Base-by-base conservation (phyloP, 2,888 invertebrate genomes). In the Hypercompe scribonia region DNA sequence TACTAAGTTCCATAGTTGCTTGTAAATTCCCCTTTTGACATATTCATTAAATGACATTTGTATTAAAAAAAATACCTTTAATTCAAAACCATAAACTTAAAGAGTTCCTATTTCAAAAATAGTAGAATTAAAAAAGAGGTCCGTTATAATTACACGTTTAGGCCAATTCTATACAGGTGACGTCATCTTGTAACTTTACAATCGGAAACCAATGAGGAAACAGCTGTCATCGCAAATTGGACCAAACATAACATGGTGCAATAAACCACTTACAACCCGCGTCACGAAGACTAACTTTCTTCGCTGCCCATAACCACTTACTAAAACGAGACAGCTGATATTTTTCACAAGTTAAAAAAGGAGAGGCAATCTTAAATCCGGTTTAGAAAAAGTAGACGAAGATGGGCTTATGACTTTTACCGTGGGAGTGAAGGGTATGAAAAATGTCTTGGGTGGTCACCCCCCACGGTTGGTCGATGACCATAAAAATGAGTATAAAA, bases 401-500 rank as follows among this genome's bases (percentile, higher is more conserved):
- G 94, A 94, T 85, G 87, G 90, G 74, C 76, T 84, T 91, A 95
- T 86, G 73, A 21, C 69, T 36, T 61, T 77, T 33, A 39, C 24
- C 39, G 68, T 76, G 70, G 54, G 91, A 83, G 86, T 71, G 91
- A 94, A 85, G 84, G 91, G 83, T 88, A 91, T 75, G 80, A 58
- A 80, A 78, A 77, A 79, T 91, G 76, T 90, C 92, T 89, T 95
- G 96, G 95, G 95, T 95, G 96, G 95, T 92, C 96, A 96, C 96
- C 96, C 96, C 96, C 95, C 95, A 96, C 92, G 90, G 95, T 93
- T 95, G 96, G 95, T 90, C 95, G 93, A 95, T 96, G 96, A 93
- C 95, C 95, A 95, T 95, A 95, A 95, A 95, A 95, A 95, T 95
- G 94, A 92, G 93, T 94, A 95, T 95, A 95, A 95, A 95, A 95